Evolutionary conservation across 2,113 vertebrate genomes (phyloP), one percentile per base, ranked within the genome.

Genomic region (Pachypanchax playfairii): DNA sequence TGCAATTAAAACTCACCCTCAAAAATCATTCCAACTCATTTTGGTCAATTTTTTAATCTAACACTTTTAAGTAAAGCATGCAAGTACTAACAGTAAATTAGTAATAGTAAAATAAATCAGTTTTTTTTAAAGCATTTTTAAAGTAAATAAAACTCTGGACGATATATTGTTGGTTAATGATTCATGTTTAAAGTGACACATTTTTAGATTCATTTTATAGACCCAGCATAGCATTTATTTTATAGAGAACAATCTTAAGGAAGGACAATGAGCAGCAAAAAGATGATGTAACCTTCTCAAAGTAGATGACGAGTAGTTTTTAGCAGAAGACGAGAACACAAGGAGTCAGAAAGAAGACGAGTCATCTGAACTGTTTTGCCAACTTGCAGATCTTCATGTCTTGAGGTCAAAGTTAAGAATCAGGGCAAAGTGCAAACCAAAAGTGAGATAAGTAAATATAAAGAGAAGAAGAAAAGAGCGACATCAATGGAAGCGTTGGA

Each of bases 221-320:
- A 42, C n/a, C n/a, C n/a, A n/a, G n/a, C 24, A 21, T 12, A 18
- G 2, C n/a, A n/a, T n/a, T n/a, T n/a, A n/a, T n/a, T n/a, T n/a
- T n/a, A n/a, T n/a, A n/a, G 7, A 22, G 35, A 52, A 42, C 17
- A 44, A 48, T 57, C 33, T 56, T 38, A 42, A 8, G 22, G 24
- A 63, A 44, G 28, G 6, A 49, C n/a, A 18, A 47, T 50, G 20
- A 71, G 55, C 17, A 33, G n/a, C 17, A 55, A 39, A 17, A 24
- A 21, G 24, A 47, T 55, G 41, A 67, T 28, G 9, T 49, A 43
- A 47, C 38, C 22, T 17, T 59, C 38, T 61, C 14, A 21, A 55
- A 72, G 43, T 28, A 28, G 55, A 20, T 36, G 63, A 65, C 47
- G 48, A 39, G 43, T 49, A 58, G 48, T 35, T 63, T 55, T 51